Base-by-base conservation (phyloP, 2,888 invertebrate genomes). In the Limenitis camilla region DNA sequence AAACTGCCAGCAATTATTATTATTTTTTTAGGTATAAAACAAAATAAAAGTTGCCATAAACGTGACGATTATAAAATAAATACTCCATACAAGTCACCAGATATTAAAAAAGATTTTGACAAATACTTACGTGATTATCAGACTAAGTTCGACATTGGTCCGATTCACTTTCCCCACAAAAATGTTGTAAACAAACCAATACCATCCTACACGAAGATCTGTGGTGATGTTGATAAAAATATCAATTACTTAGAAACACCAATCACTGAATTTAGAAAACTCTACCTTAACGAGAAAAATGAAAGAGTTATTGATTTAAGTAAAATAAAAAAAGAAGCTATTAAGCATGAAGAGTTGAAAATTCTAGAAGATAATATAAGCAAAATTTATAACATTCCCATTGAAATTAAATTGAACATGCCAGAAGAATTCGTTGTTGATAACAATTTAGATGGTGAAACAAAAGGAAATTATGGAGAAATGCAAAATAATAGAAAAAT, bases 161-260 rank as follows among this genome's bases (percentile, higher is more conserved):
- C 65, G 9, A 65, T 62, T 0, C 60, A 67, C 46, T 76, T 71
- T 42, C 63, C 59, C 27, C 74, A 67, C 53, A 72, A 65, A 59
- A 72, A 68, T 36, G 55, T 68, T 0, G 49, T 61, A 1, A 49
- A 56, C 0, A 72, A 67, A 40, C 78, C 78, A 0, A 71, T 75
- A 39, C 74, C 76, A 31, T 40, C 58, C 0, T 69, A 60, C 52
- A 52, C 61, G 0, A 61, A 64, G 19, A 28, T 53, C 2, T 40
- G 59, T 6, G 36, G 61, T 7, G 58, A 62, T 30, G 4, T 38
- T 19, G 49, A 59, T 7, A 31, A 55, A 42, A 55, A 61, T 36
- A 47, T 55, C 0, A 69, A 80, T 53, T 81, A 76, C 53, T 62
- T 85, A 30, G 81, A 81, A 57, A 78, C 76, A 9, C 81, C 87